Base-by-base conservation (phyloP, 2,888 invertebrate species). In the Amphipoea lucens region DNA sequence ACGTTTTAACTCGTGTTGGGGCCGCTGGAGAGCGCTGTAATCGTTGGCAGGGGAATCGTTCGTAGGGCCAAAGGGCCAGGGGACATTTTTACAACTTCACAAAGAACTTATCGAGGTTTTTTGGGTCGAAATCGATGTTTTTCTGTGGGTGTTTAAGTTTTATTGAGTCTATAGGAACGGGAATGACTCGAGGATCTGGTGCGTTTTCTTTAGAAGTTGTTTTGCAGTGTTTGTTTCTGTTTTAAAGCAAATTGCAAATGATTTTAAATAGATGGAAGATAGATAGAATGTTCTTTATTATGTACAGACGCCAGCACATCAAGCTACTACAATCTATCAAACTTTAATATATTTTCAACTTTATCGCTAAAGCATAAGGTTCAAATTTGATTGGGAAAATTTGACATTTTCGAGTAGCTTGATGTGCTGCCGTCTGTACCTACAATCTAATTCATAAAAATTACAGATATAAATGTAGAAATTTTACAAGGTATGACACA, bases 1-100 rank as follows among this genome's bases (percentile, higher is more conserved):
- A 84, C 88, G 75, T 88, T 91, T 88, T 82, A 89, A 88, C 84
- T 87, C 82, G 84, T 48, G 20, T 48, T 40, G n/a, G 54, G 9
- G n/a, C 57, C 40, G 11, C 86, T 86, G 70, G 76, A 68, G 78
- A 68, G 70, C 75, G 72, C 65, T 36, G 73, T 78, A 72, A 81
- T 63, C 71, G 74, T 65, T 23, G 81, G 57, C 63, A 48, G n/a
- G 68, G 69, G 63, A 77, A 75, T 81, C 62, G 79, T 60, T 82
- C 65, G 83, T n/a, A 62, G 65, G 51, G 51, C 62, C n/a, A 40
- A n/a, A 48, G 71, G 67, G 23, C 29, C 36, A 67, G 62, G 29
- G 29, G 62, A 77, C 79, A 66, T 63, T 81, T 88, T 79, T 81
- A 67, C 68, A 86, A 78, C 69, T 57, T 74, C 42, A 60, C 29